These are phyloP conservation scores for Ericerus pela DNA, from an alignment of 1,140 invertebrate species.

Conservation along the genomic window DNA sequence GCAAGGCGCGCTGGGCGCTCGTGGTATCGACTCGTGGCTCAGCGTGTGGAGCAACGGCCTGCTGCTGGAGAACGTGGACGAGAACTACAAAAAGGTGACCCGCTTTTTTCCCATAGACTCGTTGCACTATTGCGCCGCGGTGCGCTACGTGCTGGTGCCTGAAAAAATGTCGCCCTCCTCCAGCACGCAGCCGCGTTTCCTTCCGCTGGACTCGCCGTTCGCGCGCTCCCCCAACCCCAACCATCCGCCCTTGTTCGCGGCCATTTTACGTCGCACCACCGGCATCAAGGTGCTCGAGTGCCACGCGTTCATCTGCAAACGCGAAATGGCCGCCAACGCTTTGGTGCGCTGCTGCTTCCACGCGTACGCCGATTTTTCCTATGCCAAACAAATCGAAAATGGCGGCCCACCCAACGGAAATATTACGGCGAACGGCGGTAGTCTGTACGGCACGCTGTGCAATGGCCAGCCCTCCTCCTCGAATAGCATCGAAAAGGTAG, in stretches of 20 bases:
- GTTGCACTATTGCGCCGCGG: slow-evolving; percentile 94
- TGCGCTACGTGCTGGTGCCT: slow-evolving; percentile 50
- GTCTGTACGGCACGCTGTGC: slow-evolving; percentile 35
- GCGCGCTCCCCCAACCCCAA: slow-evolving; percentile 67
- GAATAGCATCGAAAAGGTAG: slow-evolving; percentile 31
- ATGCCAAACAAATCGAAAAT: slow-evolving; percentile 57
- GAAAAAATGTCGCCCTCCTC: slow-evolving; percentile 35
- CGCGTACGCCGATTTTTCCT: slow-evolving; percentile 84
- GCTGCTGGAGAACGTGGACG: slow-evolving; percentile 89
- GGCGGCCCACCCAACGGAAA: slow-evolving; percentile 50
- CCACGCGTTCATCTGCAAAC: slow-evolving; percentile 95
- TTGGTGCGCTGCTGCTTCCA: slow-evolving; percentile 88
- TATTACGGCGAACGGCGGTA: slow-evolving; percentile 37
- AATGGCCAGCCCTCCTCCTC: slow-evolving; percentile 26
- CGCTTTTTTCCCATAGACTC: slow-evolving; percentile 95
- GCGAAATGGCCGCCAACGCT: slow-evolving; percentile 86
- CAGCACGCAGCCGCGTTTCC: slow-evolving; percentile 58
- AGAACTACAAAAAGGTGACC: slow-evolving; percentile 83
- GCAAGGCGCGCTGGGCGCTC: slow-evolving; percentile 64
- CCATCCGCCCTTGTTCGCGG: slow-evolving; percentile 91
- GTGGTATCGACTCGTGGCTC: slow-evolving; percentile 93
- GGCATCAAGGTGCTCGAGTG: slow-evolving; percentile 99
- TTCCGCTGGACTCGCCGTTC: slow-evolving; percentile 92
- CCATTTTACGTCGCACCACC: slow-evolving; percentile 82
- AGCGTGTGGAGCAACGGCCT: slow-evolving; percentile 95